phyloP scores from a whole-genome alignment of 2,888 invertebrate genomes.

The Tinea pellionella region DNA sequence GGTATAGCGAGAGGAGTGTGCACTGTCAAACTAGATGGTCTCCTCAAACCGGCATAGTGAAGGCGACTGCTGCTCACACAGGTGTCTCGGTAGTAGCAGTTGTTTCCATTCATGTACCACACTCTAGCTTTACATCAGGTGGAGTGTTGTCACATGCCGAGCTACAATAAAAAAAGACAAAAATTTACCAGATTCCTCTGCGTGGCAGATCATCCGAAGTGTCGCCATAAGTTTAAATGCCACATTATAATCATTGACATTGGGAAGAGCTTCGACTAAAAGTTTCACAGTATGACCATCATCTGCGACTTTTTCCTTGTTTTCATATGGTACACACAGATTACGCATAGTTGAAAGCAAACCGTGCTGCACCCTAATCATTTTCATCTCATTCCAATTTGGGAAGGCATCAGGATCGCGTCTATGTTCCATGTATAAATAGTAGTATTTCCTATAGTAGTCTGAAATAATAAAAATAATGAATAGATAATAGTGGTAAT shows the following conservation, averaged over 20 bases:
- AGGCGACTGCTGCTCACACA: too few relatives aligned
- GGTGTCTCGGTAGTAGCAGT: too few relatives aligned
- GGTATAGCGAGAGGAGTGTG: too few relatives aligned
- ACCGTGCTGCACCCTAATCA: slow-evolving; percentile 74
- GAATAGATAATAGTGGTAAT: too few relatives aligned
- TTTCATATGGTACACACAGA: slow-evolving; percentile 77
- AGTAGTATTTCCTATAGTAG: slow-evolving; percentile 44
- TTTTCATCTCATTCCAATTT: slow-evolving; percentile 27
- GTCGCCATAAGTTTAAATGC: slow-evolving; percentile 89
- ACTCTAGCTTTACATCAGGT: not conserved
- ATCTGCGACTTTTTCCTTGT: slow-evolving; percentile 79
- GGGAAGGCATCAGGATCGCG: slow-evolving; percentile 21
- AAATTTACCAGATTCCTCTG: slow-evolving; percentile 80
- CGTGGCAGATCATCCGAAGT: slow-evolving; percentile 76
- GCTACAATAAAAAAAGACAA: too few relatives aligned
- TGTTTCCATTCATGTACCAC: too few relatives aligned
- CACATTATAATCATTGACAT: slow-evolving; percentile 79
- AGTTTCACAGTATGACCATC: slow-evolving; percentile 65
- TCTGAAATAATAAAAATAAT: slow-evolving; percentile 27
- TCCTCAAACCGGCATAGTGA: too few relatives aligned
- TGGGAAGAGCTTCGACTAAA: slow-evolving; percentile 77
- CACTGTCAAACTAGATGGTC: too few relatives aligned
- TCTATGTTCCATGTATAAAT: slow-evolving; percentile 18
- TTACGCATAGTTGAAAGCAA: slow-evolving; percentile 83
- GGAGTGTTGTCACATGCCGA: too few relatives aligned